Evolutionary conservation across 2,888 invertebrate species (phyloP).

Genomic region (Agriotes lineatus): DNA sequence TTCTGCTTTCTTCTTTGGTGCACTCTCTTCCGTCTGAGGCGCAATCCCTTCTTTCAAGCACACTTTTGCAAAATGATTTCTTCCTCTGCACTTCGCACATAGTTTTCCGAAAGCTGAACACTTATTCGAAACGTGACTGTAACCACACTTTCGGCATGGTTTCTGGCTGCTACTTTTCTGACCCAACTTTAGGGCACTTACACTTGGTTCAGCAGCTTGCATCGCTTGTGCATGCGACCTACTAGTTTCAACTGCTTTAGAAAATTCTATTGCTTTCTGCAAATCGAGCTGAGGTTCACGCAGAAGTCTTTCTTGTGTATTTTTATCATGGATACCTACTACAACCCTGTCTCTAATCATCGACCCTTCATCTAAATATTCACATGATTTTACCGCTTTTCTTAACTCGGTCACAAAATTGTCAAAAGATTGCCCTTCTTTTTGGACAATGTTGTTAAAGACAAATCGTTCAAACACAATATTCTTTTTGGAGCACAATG

Average conservation of each 20-base stretch:
- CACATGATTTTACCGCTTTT: slow-evolving; percentile 50
- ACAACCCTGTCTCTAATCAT: slow-evolving; percentile 52
- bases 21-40: background rate
- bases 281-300: background rate
- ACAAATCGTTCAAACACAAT: slow-evolving; percentile 47
- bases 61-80: background rate
- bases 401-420: slow-evolving; percentile 52
- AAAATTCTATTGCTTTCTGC: background rate
- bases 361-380: slow-evolving; percentile 49
- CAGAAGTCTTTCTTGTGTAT: background rate
- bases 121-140: background rate
- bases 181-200: slow-evolving; percentile 10
- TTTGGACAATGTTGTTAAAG: slow-evolving; percentile 51
- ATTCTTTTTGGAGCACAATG: slow-evolving; percentile 43
- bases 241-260: background rate
- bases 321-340: slow-evolving; percentile 42
- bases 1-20: background rate
- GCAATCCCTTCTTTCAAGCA: slow-evolving; percentile 11
- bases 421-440: slow-evolving; percentile 53
- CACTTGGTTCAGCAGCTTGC: background rate
- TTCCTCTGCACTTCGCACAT: background rate
- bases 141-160: background rate
- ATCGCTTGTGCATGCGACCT: background rate
- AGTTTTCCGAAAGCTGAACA: background rate
- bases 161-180: background rate